Base-by-base conservation (phyloP, 2,113 vertebrate species). In the Embiotoca jacksoni region DNA sequence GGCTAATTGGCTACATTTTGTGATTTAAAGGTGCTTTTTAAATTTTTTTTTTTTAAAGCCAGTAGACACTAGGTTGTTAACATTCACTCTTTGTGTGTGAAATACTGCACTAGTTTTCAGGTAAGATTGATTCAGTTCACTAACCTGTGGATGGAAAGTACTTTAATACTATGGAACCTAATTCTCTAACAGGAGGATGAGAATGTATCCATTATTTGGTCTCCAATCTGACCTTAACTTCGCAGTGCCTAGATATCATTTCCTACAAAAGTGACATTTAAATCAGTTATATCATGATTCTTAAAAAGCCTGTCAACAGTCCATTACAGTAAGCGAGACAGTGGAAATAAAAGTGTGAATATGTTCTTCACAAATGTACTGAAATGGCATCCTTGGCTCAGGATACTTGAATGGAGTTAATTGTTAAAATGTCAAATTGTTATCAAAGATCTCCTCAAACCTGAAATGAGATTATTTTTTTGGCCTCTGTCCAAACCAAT, bases 371-470 rank as follows among this genome's bases (percentile, higher is more conserved):
- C 30, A 41, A 33, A 16, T 54, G 10, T 16, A 36, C 10, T 23
- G 30, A 23, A 60, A 37, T 2, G 1, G 8, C 10, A 6, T 55
- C 35, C 15, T 11, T 50, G 47, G 36, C 13, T 54, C n/a, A 44
- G 3, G 13, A 32, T 52, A 30, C 3, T 44, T 31, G 15, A 31
- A 46, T 16, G 30, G 23, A 46, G 23, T 47, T 31, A 3, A 3
- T 3, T 5, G 4, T 35, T n/a, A 2, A 16, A 32, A 47, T 9
- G 31, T 33, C 10, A 7, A 63, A n/a, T 49, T 5, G 3, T 16
- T 37, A 66, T 49, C 46, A 65, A 35, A 65, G 31, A 63, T 54
- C 52, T 31, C n/a, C 52, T 23, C 37, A 41, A 60, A 60, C n/a
- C 49, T 23, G 1, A 23, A 57, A 36, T 8, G 4, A 57, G 15